Evolutionary conservation across 2,888 invertebrate genomes (phyloP).

Genomic region (Cyclophora punctaria): DNA sequence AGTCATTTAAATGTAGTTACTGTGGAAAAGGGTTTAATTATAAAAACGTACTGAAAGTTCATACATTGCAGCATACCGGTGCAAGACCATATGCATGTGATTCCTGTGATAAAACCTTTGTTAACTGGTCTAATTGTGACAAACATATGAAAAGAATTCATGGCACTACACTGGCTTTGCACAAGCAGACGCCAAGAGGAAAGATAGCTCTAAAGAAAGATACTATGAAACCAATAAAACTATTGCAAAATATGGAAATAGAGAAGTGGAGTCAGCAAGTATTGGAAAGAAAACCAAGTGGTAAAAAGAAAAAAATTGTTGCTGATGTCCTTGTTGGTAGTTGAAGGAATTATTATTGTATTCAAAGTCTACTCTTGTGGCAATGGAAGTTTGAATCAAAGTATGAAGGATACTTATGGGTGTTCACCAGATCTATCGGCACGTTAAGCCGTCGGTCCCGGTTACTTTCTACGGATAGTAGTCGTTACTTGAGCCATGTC

Average conservation of each 20-base stretch:
- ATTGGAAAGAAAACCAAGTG: background rate
- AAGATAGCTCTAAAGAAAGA: constrained; percentile 11
- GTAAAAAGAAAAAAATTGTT: too few relatives aligned
- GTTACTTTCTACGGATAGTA: too few relatives aligned
- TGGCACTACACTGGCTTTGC: constrained; percentile 10
- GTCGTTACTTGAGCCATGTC: too few relatives aligned
- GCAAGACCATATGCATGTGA: constrained; percentile 15
- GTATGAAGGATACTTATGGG: too few relatives aligned
- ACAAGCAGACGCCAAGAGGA: constrained; percentile 10
- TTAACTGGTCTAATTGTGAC: constrained; percentile 21
- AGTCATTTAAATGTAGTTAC: constrained; percentile 5
- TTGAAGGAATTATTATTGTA: too few relatives aligned
- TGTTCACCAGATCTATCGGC: too few relatives aligned
- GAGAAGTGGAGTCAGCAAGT: background rate
- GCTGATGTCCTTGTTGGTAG: too few relatives aligned
- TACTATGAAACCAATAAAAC: constrained; percentile 5
- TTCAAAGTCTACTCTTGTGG: too few relatives aligned
- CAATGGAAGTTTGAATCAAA: too few relatives aligned
- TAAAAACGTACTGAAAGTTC: constrained; percentile 8
- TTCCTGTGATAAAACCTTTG: constrained; percentile 13
- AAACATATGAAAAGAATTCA: constrained; percentile 22
- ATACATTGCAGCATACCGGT: constrained; percentile 17
- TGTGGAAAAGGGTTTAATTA: constrained; percentile 6
- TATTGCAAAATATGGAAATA: background rate
- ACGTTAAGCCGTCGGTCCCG: too few relatives aligned